phyloP scores from a whole-genome alignment of 2,888 invertebrate genomes.

The Eilema griseolum region DNA sequence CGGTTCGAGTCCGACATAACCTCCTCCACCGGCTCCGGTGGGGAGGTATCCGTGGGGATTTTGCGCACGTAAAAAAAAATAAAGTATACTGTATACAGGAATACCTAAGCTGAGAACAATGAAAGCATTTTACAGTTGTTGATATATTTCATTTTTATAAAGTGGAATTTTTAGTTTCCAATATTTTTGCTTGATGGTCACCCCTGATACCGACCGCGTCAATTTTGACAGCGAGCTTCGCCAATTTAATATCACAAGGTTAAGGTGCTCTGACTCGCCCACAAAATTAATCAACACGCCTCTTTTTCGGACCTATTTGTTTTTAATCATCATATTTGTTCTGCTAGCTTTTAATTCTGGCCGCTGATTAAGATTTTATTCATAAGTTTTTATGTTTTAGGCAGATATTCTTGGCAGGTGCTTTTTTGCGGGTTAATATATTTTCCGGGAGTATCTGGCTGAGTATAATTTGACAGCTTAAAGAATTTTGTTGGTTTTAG shows the following conservation, averaged over 20 bases:
- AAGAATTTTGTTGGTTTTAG: constrained; percentile 15
- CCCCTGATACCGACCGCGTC: constrained; percentile 66
- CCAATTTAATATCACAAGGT: constrained; percentile 71
- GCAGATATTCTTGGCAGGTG: constrained; percentile 34
- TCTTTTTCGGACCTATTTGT: constrained; percentile 81
- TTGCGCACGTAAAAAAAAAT: no score
- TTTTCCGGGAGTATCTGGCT: constrained; percentile 17
- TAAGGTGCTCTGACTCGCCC: constrained; percentile 66
- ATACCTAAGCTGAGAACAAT: no score
- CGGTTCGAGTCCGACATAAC: no score
- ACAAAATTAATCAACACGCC: constrained; percentile 83
- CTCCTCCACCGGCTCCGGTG: no score
- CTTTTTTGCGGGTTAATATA: constrained; percentile 31
- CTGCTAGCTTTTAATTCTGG: constrained; percentile 62
- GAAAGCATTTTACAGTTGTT: background rate
- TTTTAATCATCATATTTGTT: constrained; percentile 78
- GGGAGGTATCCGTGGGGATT: no score
- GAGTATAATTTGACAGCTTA: constrained; percentile 14
- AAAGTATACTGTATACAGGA: no score
- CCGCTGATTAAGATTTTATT: constrained; percentile 87
- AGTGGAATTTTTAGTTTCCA: background rate
- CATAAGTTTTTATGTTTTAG: constrained; percentile 68
- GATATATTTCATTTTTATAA: background rate
- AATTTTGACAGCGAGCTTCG: constrained; percentile 78
- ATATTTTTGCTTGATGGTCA: constrained; percentile 53